A percentile compares a stretch with the other conserved stretches of the same genome.
Evolutionary conservation across 30 jellyfish, hydroid and myxozoan species (phyloP).

Genomic region (Aurelia sp.): DNA sequence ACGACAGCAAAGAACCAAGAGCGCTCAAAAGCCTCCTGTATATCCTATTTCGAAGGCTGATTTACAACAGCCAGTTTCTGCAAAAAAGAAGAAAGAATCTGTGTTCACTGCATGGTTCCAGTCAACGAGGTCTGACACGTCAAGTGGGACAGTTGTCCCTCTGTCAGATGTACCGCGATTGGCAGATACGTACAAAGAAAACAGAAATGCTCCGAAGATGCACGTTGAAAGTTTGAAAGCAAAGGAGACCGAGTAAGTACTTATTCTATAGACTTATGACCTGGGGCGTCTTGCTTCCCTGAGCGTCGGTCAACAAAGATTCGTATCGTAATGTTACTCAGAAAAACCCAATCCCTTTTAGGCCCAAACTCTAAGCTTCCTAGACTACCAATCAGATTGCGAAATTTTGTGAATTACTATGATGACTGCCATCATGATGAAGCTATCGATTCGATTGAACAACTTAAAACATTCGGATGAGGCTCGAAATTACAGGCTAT

Average conservation of each 20-base stretch:
- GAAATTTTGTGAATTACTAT: too few relatives aligned
- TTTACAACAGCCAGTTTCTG: neutral
- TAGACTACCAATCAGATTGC: too few relatives aligned
- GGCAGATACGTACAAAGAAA: conserved; percentile 47
- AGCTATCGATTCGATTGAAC: too few relatives aligned
- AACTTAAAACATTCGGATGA: too few relatives aligned
- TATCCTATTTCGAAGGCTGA: conserved; percentile 25
- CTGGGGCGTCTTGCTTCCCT: too few relatives aligned
- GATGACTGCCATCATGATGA: too few relatives aligned
- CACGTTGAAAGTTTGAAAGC: conserved; percentile 12
- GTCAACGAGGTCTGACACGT: conserved; percentile 76
- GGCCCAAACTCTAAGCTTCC: too few relatives aligned
- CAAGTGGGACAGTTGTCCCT: conserved; percentile 76
- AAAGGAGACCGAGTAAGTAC: conserved; percentile 62
- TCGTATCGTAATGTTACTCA: too few relatives aligned
- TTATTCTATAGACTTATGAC: too few relatives aligned
- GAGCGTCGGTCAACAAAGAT: too few relatives aligned
- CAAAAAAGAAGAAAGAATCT: conserved; percentile 51
- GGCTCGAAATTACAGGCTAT: too few relatives aligned
- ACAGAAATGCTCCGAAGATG: conserved; percentile 23
- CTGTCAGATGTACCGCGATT: conserved; percentile 79
- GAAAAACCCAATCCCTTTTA: too few relatives aligned
- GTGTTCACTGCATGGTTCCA: conserved; percentile 90
- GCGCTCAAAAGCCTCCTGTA: conserved; percentile 20
- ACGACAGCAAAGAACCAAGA: neutral